phyloP scores from a whole-genome alignment of 2,888 invertebrate genomes.

The Crepidodera aurea region DNA sequence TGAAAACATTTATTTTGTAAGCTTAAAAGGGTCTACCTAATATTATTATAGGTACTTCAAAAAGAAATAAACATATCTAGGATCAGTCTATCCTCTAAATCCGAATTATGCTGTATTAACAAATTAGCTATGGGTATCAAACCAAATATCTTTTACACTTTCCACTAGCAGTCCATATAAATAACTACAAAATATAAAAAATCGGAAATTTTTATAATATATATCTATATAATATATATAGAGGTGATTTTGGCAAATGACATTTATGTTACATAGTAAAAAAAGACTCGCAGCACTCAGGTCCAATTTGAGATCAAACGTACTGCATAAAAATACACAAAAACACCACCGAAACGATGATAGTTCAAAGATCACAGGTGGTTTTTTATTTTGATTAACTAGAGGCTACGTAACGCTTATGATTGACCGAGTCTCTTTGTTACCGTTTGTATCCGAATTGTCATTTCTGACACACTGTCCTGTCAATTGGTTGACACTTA shows the following conservation, averaged over 20 bases:
- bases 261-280: constrained; percentile 63
- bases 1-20: neutral
- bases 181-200: constrained; percentile 50
- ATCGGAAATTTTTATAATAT: constrained; percentile 38
- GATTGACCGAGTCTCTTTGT: constrained; percentile 59
- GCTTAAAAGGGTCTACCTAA: neutral
- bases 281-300: constrained; percentile 52
- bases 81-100: no score
- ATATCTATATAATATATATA: constrained; percentile 48
- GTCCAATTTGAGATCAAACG: constrained; percentile 56
- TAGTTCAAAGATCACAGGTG: constrained; percentile 38
- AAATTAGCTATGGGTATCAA: neutral
- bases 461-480: constrained; percentile 68
- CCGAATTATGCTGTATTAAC: neutral
- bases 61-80: no score
- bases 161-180: constrained; percentile 33
- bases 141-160: constrained; percentile 18
- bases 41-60: no score
- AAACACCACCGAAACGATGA: constrained; percentile 32
- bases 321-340: constrained; percentile 46
- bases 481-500: constrained; percentile 89
- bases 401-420: constrained; percentile 62
- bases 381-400: constrained; percentile 31
- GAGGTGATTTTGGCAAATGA: constrained; percentile 64
- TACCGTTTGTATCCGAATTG: constrained; percentile 54